Conservation (phyloP, 2,113 vertebrate species). For the Triplophysa siluroides region DNA sequence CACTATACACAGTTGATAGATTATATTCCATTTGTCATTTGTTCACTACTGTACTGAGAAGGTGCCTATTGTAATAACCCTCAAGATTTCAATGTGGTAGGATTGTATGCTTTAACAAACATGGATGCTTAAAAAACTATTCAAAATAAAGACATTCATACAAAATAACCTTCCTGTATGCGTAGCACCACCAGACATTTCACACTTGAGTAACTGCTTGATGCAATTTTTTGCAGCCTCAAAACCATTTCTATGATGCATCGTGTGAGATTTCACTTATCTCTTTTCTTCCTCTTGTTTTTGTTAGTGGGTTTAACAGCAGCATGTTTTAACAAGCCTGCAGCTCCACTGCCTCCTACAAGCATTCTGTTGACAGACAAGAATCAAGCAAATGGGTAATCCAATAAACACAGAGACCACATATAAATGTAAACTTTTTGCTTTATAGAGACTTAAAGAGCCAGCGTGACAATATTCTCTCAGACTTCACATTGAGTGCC, state of each 20-base stretch:
- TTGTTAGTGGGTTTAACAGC: neutral
- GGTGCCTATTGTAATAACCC: neutral
- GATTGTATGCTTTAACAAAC: neutral
- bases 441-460: neutral
- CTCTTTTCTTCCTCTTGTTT: conserved; percentile 20
- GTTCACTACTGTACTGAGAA: neutral
- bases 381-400: neutral
- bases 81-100: neutral
- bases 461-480: neutral
- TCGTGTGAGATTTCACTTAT: neutral
- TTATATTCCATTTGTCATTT: neutral
- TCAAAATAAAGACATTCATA: neutral
- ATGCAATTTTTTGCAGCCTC: neutral
- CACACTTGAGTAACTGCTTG: neutral
- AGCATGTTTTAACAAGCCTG: neutral
- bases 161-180: neutral
- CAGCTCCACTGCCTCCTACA: neutral
- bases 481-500: neutral
- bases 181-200: neutral
- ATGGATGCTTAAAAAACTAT: neutral
- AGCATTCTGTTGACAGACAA: conserved; percentile 7
- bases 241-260: neutral
- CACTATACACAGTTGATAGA: neutral
- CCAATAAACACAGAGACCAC: no score
- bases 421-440: neutral